A percentile compares a stretch with the other conserved stretches of the same genome.
Evolutionary conservation across 2,888 invertebrate genomes (phyloP).

Genomic region (Diaprepes abbreviatus): DNA sequence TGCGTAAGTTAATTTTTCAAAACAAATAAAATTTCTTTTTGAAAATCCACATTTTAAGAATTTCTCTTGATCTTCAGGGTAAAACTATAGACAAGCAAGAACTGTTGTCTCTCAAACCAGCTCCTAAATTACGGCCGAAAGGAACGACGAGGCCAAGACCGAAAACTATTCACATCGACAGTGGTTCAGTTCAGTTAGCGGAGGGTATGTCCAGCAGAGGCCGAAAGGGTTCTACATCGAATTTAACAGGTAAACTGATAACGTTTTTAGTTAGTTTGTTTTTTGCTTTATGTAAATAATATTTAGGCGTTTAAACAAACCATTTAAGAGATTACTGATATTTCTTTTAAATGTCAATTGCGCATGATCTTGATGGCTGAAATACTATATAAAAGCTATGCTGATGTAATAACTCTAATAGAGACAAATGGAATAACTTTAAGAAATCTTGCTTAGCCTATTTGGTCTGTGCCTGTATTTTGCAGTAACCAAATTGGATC

Average conservation of each 20-base stretch:
- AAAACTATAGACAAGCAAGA: conserved; percentile 81
- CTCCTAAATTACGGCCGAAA: conserved; percentile 76
- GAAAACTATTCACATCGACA: conserved; percentile 92
- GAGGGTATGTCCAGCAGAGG: conserved; percentile 82
- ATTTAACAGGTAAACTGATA: conserved; percentile 79
- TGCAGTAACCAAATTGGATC: no score
- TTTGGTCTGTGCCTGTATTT: no score
- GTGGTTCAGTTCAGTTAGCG: conserved; percentile 82
- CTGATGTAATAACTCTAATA: no score
- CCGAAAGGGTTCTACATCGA: conserved; percentile 86
- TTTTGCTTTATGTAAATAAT: conserved; percentile 15
- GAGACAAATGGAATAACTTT: no score
- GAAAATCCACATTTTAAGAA: no score
- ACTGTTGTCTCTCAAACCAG: conserved; percentile 73
- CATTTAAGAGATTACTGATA: no score
- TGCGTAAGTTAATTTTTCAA: no score
- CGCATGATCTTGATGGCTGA: no score
- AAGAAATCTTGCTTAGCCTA: no score
- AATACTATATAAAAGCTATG: no score
- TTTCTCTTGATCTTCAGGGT: conserved; percentile 71
- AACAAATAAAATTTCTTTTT: no score
- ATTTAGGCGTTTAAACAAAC: background rate
- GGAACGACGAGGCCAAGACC: conserved; percentile 80
- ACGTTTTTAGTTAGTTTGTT: conserved; percentile 32
- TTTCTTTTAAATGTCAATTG: no score